These are phyloP conservation scores for Noctua janthe DNA, from an alignment of 2,888 invertebrate species.

Conservation along the genomic window DNA sequence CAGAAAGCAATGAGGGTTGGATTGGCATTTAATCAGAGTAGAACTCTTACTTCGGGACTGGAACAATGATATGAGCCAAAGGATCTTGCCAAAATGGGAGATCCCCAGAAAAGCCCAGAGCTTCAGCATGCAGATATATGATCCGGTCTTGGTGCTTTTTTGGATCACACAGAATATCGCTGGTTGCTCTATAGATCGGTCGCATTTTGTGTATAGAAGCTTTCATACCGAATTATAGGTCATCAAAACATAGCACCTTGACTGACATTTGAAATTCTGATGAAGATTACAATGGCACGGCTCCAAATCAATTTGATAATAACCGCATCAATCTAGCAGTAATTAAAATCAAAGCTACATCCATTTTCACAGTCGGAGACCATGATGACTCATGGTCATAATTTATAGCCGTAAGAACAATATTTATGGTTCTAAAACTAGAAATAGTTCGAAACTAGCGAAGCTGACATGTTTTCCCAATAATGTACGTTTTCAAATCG, in stretches of 20 bases:
- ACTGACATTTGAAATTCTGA: background rate
- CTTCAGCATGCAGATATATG: background rate
- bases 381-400: conserved; percentile 30
- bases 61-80: background rate
- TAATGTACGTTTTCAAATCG: conserved; percentile 5
- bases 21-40: background rate
- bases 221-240: background rate
- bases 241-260: background rate
- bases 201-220: background rate
- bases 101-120: background rate
- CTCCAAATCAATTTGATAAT: conserved; percentile 28
- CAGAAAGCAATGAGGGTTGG: background rate
- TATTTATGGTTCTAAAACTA: conserved; percentile 38
- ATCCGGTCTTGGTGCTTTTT: background rate
- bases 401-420: conserved; percentile 10
- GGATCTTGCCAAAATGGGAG: background rate
- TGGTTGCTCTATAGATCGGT: background rate
- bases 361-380: conserved; percentile 4
- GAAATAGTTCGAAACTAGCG: conserved; percentile 14
- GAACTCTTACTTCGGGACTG: background rate
- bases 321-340: conserved; percentile 15
- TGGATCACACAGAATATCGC: background rate
- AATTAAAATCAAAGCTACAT: conserved; percentile 38
- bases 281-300: conserved; percentile 7
- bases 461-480: conserved; percentile 11